Percentiles rank a stretch among this genome's conserved stretches.
These are phyloP conservation scores for Bradysia coprophila DNA, from an alignment of 1,140 invertebrate species.

Conservation along the genomic window DNA sequence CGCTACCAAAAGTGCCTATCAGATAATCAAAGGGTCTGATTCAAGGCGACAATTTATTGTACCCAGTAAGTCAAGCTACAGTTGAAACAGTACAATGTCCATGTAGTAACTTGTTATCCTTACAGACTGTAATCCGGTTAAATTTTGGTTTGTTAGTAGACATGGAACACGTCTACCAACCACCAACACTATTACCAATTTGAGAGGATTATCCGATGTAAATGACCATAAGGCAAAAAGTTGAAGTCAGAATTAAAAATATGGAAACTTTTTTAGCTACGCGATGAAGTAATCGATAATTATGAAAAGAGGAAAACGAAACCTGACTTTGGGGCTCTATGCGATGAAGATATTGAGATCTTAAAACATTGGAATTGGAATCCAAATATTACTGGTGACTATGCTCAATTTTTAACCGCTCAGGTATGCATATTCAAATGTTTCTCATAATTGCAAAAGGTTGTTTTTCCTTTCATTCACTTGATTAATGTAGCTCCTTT, in stretches of 20 bases:
- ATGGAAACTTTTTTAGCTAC: slow-evolving; percentile 8
- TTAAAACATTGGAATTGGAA: slow-evolving; percentile 39
- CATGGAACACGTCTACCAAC: slow-evolving; percentile 42
- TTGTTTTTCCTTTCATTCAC: no score
- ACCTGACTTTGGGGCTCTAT: slow-evolving; percentile 27
- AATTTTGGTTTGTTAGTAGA: slow-evolving; percentile 40
- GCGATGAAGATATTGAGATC: slow-evolving; percentile 32
- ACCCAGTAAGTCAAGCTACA: slow-evolving; percentile 27
- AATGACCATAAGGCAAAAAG: slow-evolving; percentile 6
- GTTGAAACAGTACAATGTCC: not conserved
- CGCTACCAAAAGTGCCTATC: slow-evolving; percentile 42
- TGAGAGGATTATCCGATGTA: slow-evolving; percentile 29
- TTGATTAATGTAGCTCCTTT: no score
- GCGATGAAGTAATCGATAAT: slow-evolving; percentile 34
- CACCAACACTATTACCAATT: slow-evolving; percentile 25
- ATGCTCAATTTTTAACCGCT: slow-evolving; percentile 30
- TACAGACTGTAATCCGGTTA: slow-evolving; percentile 35
- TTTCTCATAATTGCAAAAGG: no score
- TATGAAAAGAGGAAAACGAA: slow-evolving; percentile 23
- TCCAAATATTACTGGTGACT: slow-evolving; percentile 29
- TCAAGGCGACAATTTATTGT: slow-evolving; percentile 29
- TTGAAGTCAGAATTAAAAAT: not conserved
- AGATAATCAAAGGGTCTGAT: slow-evolving; percentile 31
- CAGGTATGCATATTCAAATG: no score
- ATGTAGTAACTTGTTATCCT: not conserved